A percentile compares a stretch with the other conserved stretches of the same genome.
These are phyloP conservation scores for Megaptera novaeangliae DNA, from an alignment of 2,113 vertebrate species.

Conservation along the genomic window DNA sequence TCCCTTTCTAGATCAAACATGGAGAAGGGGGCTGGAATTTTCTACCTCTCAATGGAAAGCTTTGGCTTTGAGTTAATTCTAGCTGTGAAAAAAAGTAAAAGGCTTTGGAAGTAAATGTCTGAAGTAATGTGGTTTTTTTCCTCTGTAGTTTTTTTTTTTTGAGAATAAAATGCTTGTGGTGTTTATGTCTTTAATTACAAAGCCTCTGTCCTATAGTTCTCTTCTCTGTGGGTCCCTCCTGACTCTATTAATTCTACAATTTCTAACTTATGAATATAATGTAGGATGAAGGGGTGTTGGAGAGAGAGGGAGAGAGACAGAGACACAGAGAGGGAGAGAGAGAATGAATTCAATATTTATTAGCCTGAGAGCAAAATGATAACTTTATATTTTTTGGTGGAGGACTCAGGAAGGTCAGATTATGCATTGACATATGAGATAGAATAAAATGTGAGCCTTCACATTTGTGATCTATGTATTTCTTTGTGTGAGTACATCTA, in stretches of 20 bases:
- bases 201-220: not conserved
- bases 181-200: not conserved
- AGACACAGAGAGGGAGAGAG: no score
- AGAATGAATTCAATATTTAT: not conserved
- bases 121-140: not conserved
- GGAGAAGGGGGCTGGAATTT: not conserved
- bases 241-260: not conserved
- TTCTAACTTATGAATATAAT: not conserved
- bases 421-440: not conserved
- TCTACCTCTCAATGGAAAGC: not conserved
- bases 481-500: not conserved
- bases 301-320: not conserved
- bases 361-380: not conserved
- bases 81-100: not conserved
- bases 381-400: not conserved
- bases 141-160: not conserved
- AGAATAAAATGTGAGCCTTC: not conserved
- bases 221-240: not conserved
- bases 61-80: conserved; percentile 1
- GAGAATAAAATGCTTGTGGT: not conserved
- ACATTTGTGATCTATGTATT: not conserved
- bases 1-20: not conserved
- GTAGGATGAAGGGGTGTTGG: not conserved
- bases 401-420: not conserved
- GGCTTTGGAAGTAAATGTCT: not conserved